phyloP scores from a whole-genome alignment of 2,797 vertebrate genomes.

The Sebastes dallii region DNA sequence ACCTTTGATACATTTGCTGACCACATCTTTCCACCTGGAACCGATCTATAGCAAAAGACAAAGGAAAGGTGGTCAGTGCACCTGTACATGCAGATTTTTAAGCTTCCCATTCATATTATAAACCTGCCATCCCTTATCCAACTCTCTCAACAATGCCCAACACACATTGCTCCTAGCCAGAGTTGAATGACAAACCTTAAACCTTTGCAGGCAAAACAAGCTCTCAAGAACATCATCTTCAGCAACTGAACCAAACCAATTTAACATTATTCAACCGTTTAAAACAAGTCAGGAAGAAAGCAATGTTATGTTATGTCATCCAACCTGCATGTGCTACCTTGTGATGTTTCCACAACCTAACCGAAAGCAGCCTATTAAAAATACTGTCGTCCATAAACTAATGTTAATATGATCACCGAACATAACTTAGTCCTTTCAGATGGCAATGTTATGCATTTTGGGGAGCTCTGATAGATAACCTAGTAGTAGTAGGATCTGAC shows the following conservation, averaged over 20 bases:
- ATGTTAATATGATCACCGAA: too few relatives aligned
- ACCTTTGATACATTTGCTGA: conserved; percentile 92
- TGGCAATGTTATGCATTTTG: neutral
- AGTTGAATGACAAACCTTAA: neutral
- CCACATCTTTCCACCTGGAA: conserved; percentile 95
- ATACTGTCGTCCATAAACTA: neutral
- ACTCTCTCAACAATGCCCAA: neutral
- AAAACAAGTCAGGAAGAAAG: too few relatives aligned
- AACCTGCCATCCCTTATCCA: neutral
- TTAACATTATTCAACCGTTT: too few relatives aligned
- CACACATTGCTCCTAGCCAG: neutral
- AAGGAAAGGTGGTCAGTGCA: neutral
- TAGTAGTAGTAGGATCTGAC: neutral
- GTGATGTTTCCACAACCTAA: neutral
- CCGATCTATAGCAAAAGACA: conserved; percentile 83
- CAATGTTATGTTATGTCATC: neutral
- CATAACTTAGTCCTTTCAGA: neutral
- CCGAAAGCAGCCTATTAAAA: neutral
- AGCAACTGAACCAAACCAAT: too few relatives aligned
- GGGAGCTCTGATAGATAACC: neutral
- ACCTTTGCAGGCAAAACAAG: neutral
- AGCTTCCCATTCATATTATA: neutral
- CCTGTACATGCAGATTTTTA: neutral
- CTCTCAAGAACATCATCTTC: too few relatives aligned
- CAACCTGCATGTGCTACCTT: neutral